A percentile compares a stretch with the other conserved stretches of the same genome.
These are phyloP conservation scores for Pollenia angustigena DNA, from an alignment of 2,888 invertebrate genomes.

Conservation along the genomic window DNA sequence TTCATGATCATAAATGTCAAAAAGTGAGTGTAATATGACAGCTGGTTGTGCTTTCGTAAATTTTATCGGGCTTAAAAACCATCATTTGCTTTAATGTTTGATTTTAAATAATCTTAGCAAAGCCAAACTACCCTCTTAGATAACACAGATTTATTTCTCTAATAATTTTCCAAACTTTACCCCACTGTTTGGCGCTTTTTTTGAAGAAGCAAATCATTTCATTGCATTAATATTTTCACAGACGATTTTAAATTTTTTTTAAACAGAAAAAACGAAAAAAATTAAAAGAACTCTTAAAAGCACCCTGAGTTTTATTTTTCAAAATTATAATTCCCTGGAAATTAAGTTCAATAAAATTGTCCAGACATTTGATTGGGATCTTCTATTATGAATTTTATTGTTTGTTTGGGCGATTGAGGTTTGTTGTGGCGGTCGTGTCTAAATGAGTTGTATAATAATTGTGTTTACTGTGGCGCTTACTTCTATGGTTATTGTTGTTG, in stretches of 20 bases:
- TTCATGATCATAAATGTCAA: too few species aligned
- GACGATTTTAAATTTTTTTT: slow-evolving; percentile 2
- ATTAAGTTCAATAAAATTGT: slow-evolving; percentile 69
- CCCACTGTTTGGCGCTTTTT: too few species aligned
- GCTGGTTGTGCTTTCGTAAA: too few species aligned
- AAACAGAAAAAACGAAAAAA: slow-evolving; percentile 38
- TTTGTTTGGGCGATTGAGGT: slow-evolving; percentile 11
- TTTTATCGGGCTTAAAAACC: too few species aligned
- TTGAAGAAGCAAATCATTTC: neutral
- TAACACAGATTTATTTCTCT: too few species aligned
- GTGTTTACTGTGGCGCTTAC: neutral
- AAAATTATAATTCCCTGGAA: slow-evolving; percentile 62
- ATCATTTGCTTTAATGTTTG: too few species aligned
- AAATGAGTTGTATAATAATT: slow-evolving; percentile 34
- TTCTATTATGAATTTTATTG: slow-evolving; percentile 48
- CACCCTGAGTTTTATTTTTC: neutral
- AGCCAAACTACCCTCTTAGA: too few species aligned
- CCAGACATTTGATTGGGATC: slow-evolving; percentile 70
- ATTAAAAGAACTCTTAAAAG: slow-evolving; percentile 34
- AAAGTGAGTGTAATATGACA: too few species aligned
- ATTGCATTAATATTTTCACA: neutral
- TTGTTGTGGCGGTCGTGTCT: slow-evolving; percentile 38
- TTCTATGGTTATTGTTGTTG: slow-evolving; percentile 20
- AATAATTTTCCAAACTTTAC: too few species aligned
- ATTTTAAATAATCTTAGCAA: too few species aligned